These are phyloP conservation scores for Lagopus leucura DNA, from an alignment of 2,113 vertebrate species.

Conservation along the genomic window DNA sequence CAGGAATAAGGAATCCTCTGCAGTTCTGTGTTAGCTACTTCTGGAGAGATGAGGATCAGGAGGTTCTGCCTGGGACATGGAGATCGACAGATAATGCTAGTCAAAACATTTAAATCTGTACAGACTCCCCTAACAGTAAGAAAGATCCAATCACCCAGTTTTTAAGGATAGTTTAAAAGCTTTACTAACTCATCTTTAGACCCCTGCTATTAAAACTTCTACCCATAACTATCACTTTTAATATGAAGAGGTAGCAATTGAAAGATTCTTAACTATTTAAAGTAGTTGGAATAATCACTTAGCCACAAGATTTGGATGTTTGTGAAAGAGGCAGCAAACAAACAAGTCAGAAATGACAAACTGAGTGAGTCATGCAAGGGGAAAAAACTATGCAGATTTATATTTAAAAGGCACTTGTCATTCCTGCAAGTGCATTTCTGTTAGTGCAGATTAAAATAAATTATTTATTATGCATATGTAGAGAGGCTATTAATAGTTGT, in stretches of 20 bases:
- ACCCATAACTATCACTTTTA: not conserved
- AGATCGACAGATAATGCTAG: not conserved
- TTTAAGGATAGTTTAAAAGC: not conserved
- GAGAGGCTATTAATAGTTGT: constrained; percentile 23
- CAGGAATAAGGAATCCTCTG: not conserved
- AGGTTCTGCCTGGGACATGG: too few species aligned
- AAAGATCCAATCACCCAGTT: not conserved
- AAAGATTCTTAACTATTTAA: not conserved
- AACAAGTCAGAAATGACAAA: not conserved
- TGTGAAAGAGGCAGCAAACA: not conserved
- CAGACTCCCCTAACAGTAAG: not conserved
- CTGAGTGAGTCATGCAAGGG: not conserved
- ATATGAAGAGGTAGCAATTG: not conserved
- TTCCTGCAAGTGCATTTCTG: not conserved
- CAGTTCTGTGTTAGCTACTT: too few species aligned
- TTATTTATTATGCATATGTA: not conserved
- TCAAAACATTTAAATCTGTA: not conserved
- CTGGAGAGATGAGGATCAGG: too few species aligned
- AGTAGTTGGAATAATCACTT: rapidly evolving
- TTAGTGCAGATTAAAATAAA: constrained; percentile 17
- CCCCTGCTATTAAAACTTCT: not conserved
- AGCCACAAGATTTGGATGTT: not conserved
- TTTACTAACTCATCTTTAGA: not conserved
- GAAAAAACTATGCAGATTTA: not conserved
- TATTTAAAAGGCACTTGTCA: not conserved